phyloP scores from a whole-genome alignment of 2,113 vertebrate species.

The Phalacrocorax carbo region DNA sequence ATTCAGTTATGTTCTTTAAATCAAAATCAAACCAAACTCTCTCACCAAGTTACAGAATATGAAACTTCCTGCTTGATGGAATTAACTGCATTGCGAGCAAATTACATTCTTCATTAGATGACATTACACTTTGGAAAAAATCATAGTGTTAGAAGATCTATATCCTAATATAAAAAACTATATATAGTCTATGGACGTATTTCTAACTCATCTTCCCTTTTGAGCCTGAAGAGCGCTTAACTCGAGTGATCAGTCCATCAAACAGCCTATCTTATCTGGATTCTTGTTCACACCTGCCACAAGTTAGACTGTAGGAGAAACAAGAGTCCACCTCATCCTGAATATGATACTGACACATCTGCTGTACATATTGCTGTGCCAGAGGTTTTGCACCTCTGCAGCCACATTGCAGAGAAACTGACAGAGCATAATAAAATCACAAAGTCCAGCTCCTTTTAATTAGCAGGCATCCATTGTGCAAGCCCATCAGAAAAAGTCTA shows the following conservation, averaged over 20 bases:
- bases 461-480: neutral
- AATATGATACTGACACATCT: neutral
- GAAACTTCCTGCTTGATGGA: neutral
- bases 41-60: neutral
- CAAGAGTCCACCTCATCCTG: neutral
- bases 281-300: neutral
- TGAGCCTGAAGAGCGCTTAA: neutral
- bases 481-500: neutral
- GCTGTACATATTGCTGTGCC: neutral
- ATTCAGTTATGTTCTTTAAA: neutral
- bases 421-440: neutral
- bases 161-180: neutral
- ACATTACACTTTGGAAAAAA: neutral
- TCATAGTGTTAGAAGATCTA: neutral
- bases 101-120: neutral
- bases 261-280: neutral
- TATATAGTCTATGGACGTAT: neutral
- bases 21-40: neutral
- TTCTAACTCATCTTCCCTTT: neutral
- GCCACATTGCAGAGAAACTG: neutral
- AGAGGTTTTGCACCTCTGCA: neutral
- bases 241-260: neutral
- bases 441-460: neutral
- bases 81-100: neutral
- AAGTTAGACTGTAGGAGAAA: neutral